Base-by-base conservation (phyloP, 2,113 vertebrate genomes). In the Anser cygnoides region DNA sequence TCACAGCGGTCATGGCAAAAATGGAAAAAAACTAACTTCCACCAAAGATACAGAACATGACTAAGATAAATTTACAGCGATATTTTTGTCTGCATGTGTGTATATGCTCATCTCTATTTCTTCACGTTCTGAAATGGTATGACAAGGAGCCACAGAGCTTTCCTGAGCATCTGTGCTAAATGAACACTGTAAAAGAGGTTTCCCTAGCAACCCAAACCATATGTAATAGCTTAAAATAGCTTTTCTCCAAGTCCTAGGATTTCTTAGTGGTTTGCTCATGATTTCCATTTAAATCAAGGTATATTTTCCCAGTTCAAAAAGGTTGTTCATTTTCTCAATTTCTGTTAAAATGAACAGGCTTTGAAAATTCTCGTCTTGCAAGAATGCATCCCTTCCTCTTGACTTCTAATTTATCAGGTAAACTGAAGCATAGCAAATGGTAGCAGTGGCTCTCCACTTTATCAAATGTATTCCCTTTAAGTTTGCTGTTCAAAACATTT, bases 151-250 rank as follows among this genome's bases (percentile, higher is more conserved):
- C 61, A 50, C 49, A 84, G 94, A 95, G 91, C 96, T 81, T 75
- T 88, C 84, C 93, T 84, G 83, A 90, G 92, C 96, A 96, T 94
- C 96, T 97, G 97, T 91, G 93, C 84, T 91, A 75, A 84, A 74
- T 23, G 96, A 93, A 16, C 95, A 35, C 87, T 89, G 83, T 23
- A 91, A 31, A 79, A 80, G 88, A 96, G 85, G 97, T 97, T 97
- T 97, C 97, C 97, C 88, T 97, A 93, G 97, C 95, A 97, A 97
- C 97, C 3, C 89, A 89, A 95, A 75, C 93, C 94, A 92, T 96
- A 96, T 84, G 93, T 85, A 97, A 94, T 76, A 61, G 81, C 97
- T 95, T 81, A 97, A 93, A 98, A 97, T 97, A 97, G 95, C 92
- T 86, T 75, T 92, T 90, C 90, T 89, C 50, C 87, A 93, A 79